These are phyloP conservation scores for Silvanus unidentatus DNA, from an alignment of 2,888 invertebrate genomes.

Conservation along the genomic window DNA sequence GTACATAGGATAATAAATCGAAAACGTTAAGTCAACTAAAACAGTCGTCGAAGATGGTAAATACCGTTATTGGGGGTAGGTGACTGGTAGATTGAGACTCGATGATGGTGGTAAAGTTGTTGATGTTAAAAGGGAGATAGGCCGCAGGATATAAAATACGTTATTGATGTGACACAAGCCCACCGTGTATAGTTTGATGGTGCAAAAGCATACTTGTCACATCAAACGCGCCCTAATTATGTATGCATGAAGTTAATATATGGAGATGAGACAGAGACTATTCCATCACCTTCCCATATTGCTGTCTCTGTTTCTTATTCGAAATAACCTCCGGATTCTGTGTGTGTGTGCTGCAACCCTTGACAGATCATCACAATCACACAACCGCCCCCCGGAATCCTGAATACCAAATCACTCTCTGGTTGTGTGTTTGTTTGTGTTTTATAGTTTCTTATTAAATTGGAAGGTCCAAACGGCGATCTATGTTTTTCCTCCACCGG, in stretches of 20 bases:
- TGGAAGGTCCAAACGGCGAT: too few relatives aligned
- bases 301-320: neutral
- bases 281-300: conserved; percentile 13
- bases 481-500: too few relatives aligned
- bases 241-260: conserved; percentile 19
- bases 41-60: too few relatives aligned
- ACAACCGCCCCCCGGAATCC: too few relatives aligned
- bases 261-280: conserved; percentile 13
- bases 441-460: too few relatives aligned
- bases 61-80: too few relatives aligned
- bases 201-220: conserved; percentile 16
- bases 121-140: conserved; percentile 14
- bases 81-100: conserved; percentile 8
- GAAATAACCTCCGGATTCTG: conserved; percentile 7
- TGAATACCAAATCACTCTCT: too few relatives aligned
- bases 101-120: conserved; percentile 8
- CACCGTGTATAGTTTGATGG: conserved; percentile 1
- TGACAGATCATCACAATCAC: too few relatives aligned
- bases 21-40: too few relatives aligned
- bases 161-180: conserved; percentile 15
- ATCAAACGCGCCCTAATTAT: conserved; percentile 20
- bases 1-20: too few relatives aligned
- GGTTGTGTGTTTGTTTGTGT: too few relatives aligned
- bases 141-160: conserved; percentile 16
- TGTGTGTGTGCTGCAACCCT: neutral